Conservation (phyloP, 2,888 invertebrate species). For the Periphyllus acericola region DNA sequence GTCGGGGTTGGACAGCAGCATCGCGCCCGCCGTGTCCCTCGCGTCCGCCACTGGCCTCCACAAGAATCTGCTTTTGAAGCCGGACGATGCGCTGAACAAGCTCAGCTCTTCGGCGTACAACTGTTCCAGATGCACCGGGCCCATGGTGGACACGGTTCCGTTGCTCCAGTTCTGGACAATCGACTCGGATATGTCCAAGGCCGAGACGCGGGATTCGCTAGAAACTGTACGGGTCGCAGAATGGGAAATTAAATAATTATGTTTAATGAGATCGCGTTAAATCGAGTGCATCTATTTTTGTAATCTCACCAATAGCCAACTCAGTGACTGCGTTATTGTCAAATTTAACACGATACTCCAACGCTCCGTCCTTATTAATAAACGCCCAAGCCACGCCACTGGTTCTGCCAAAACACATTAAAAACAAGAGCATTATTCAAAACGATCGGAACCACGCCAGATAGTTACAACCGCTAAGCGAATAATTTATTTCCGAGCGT, state of each 20-base stretch:
- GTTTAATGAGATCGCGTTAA: slow-evolving; percentile 47
- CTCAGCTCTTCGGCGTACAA: slow-evolving; percentile 84
- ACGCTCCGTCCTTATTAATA: slow-evolving; percentile 80
- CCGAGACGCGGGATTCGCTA: slow-evolving; percentile 48
- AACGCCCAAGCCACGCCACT: slow-evolving; percentile 81
- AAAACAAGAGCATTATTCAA: slow-evolving; percentile 62
- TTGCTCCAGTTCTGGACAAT: slow-evolving; percentile 67
- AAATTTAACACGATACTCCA: slow-evolving; percentile 80
- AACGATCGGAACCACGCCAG: slow-evolving; percentile 60
- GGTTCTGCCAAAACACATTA: slow-evolving; percentile 65
- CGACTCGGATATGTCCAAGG: slow-evolving; percentile 47
- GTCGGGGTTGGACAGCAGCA: slow-evolving; percentile 72
- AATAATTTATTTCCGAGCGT: slow-evolving; percentile 57
- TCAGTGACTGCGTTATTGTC: slow-evolving; percentile 64
- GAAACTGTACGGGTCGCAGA: slow-evolving; percentile 25
- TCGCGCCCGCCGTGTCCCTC: slow-evolving; percentile 76
- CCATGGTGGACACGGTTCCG: slow-evolving; percentile 80
- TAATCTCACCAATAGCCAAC: slow-evolving; percentile 58
- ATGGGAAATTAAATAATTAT: slow-evolving; percentile 18
- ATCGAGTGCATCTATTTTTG: slow-evolving; percentile 54
- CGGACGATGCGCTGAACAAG: slow-evolving; percentile 75
- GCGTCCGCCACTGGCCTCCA: slow-evolving; percentile 80
- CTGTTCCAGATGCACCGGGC: slow-evolving; percentile 83
- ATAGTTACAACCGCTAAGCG: slow-evolving; percentile 49
- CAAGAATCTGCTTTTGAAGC: slow-evolving; percentile 77